phyloP scores from a whole-genome alignment of 2,797 vertebrate species.

The Hoplostethus mediterraneus region DNA sequence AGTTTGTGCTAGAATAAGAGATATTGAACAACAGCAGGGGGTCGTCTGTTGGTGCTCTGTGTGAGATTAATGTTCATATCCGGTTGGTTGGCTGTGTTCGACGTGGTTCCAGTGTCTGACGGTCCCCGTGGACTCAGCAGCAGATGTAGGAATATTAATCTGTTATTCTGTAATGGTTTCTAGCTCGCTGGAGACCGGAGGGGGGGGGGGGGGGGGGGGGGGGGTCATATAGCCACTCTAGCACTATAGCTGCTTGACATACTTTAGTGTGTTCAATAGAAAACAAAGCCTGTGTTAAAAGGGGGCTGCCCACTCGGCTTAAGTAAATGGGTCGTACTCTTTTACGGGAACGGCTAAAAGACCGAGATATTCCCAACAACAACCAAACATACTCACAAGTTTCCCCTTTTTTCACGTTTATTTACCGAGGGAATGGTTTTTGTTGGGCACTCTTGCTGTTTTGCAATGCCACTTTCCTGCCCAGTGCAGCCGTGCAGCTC shows the following conservation, averaged over 20 bases:
- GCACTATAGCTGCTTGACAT: background rate
- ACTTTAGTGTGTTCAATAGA: conserved; percentile 17
- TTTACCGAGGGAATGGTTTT: too few species aligned
- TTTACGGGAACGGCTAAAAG: conserved; percentile 11
- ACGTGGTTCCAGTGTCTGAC: conserved; percentile 8
- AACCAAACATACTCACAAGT: background rate
- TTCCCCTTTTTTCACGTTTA: conserved; percentile 9
- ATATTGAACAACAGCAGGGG: too few species aligned
- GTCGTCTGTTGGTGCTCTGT: background rate
- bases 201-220: background rate
- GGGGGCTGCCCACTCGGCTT: background rate
- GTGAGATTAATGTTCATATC: background rate
- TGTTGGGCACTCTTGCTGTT: too few species aligned
- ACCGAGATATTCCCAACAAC: background rate
- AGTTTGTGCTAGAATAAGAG: too few species aligned
- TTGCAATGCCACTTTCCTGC: too few species aligned
- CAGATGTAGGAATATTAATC: conserved; percentile 6
- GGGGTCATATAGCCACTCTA: background rate
- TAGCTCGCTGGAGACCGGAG: background rate
- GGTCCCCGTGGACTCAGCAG: background rate
- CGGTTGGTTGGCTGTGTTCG: background rate
- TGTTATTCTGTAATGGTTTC: background rate
- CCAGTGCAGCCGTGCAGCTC: too few species aligned
- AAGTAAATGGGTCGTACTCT: conserved; percentile 23
- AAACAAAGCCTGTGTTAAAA: conserved; percentile 2